Percentiles rank a stretch among this genome's conserved stretches.
Conservation (phyloP, 2,888 invertebrate genomes). For the Hartigia nigra region DNA sequence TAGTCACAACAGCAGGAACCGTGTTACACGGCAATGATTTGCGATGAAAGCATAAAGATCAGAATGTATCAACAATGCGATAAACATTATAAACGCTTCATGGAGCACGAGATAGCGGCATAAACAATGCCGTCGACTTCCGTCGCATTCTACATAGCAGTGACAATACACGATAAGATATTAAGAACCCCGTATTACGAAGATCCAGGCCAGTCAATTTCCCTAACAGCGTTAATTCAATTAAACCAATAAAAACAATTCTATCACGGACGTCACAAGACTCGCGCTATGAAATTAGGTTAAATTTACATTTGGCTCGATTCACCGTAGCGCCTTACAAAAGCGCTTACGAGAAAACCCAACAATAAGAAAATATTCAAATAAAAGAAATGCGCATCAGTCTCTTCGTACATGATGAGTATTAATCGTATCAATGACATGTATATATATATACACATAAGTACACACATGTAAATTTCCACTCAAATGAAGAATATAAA, state of each 20-base stretch:
- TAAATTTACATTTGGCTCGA: not conserved
- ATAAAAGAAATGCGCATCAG: not conserved
- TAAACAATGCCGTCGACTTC: not conserved
- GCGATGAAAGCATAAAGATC: not conserved
- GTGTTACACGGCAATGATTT: not conserved
- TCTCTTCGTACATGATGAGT: not conserved
- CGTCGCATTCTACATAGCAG: not conserved
- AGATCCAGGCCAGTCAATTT: not conserved
- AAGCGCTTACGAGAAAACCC: not conserved
- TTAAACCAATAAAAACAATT: not conserved
- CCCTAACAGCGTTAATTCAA: not conserved
- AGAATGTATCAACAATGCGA: not conserved
- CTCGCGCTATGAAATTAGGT: not conserved
- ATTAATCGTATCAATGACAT: not conserved
- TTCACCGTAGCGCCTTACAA: not conserved
- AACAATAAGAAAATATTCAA: not conserved
- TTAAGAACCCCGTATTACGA: not conserved
- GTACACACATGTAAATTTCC: not conserved
- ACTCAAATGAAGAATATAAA: not conserved
- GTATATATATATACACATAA: not conserved
- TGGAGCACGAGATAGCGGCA: not conserved
- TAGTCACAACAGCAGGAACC: not conserved
- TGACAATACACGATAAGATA: not conserved
- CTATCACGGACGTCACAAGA: not conserved
- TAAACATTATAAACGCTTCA: not conserved